phyloP scores from a whole-genome alignment of 1,140 invertebrate species.

The Euura saliciscinereae region DNA sequence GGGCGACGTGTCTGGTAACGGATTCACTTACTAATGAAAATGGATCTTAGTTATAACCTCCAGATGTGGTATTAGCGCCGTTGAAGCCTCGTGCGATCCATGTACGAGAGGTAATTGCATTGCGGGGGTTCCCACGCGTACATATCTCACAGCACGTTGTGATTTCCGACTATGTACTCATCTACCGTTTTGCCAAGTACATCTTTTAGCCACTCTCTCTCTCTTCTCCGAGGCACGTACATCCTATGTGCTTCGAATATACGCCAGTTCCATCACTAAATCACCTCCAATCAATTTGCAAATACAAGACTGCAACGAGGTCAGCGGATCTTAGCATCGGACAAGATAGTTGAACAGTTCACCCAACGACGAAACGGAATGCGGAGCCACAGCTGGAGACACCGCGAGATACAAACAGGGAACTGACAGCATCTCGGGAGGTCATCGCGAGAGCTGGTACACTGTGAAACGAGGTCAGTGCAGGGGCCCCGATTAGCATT shows the following conservation, averaged over 20 bases:
- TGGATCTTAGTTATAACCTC: background rate
- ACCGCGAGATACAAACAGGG: background rate
- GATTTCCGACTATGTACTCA: background rate
- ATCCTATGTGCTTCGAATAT: background rate
- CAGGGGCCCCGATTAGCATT: background rate
- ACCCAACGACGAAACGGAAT: background rate
- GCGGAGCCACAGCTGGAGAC: background rate
- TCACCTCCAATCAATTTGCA: too few relatives aligned
- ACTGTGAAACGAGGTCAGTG: background rate
- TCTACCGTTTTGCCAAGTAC: background rate
- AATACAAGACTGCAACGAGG: too few relatives aligned
- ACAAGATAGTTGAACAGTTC: too few relatives aligned
- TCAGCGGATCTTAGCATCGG: too few relatives aligned
- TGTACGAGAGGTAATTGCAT: conserved; percentile 5
- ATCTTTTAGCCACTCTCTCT: background rate
- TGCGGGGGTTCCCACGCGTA: conserved; percentile 5
- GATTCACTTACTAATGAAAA: background rate
- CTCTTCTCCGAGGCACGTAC: background rate
- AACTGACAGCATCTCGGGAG: background rate
- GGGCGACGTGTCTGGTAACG: background rate
- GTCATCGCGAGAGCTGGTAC: background rate
- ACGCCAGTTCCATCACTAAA: background rate
- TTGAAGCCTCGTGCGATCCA: background rate
- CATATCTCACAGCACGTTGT: background rate
- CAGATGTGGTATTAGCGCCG: background rate